Evolutionary conservation across 2,113 vertebrate species (phyloP).

Genomic region (Drymodes brunneopygia): DNA sequence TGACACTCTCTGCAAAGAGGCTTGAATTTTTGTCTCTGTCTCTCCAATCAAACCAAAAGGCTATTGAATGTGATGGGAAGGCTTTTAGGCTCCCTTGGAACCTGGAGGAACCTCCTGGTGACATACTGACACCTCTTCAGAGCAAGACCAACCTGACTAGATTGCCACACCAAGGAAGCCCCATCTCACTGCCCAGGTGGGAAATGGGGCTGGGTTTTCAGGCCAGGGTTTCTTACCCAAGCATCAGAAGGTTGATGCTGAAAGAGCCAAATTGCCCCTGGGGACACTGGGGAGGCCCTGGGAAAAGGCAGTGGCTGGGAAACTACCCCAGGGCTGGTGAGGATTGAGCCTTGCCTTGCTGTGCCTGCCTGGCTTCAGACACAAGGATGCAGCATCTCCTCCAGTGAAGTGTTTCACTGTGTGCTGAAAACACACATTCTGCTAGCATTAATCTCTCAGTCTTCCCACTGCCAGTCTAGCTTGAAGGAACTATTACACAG

Average conservation of each 20-base stretch:
- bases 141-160: neutral
- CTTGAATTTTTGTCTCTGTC: neutral
- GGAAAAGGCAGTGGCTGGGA: neutral
- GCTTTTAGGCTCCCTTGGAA: neutral
- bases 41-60: neutral
- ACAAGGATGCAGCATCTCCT: neutral
- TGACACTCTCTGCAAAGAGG: neutral
- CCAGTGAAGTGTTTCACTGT: neutral
- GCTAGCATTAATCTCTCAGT: neutral
- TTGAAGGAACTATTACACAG: constrained; percentile 31
- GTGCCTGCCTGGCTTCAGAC: neutral
- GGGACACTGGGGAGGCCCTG: neutral
- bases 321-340: rapidly evolving
- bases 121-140: neutral
- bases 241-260: neutral
- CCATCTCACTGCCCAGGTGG: neutral
- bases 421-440: neutral
- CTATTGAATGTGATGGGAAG: neutral
- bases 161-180: neutral
- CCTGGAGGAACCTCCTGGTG: neutral
- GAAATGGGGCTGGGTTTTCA: neutral
- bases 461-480: neutral
- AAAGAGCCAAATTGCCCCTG: neutral
- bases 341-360: neutral
- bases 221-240: neutral